These are phyloP conservation scores for Todiramphus chloris DNA, from an alignment of 2,113 vertebrate genomes.

Conservation along the genomic window DNA sequence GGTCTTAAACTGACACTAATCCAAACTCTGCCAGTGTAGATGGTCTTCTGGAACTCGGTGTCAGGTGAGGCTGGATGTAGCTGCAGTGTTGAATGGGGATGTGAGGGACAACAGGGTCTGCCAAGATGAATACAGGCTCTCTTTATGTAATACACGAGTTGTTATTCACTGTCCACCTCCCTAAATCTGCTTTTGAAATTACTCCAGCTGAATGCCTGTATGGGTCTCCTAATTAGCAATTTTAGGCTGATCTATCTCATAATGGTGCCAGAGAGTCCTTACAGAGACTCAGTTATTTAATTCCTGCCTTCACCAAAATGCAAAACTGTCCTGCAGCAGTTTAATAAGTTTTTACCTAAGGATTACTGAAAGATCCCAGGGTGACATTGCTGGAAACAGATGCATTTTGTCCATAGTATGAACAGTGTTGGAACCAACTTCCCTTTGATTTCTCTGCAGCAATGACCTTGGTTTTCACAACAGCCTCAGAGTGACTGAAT, in stretches of 20 bases:
- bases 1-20: neutral
- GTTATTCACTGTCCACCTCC: neutral
- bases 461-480: neutral
- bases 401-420: neutral
- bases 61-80: neutral
- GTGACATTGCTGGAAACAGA: neutral
- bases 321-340: neutral
- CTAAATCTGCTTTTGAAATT: neutral
- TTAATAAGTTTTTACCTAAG: neutral
- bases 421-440: neutral
- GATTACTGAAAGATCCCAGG: neutral
- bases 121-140: neutral
- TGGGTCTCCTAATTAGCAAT: neutral
- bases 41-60: neutral
- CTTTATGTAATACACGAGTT: neutral
- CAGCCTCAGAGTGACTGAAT: neutral
- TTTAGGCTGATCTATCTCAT: neutral
- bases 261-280: neutral
- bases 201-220: neutral
- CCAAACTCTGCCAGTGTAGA: neutral
- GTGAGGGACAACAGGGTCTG: accelerated
- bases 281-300: neutral
- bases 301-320: neutral
- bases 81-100: neutral
- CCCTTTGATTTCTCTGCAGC: neutral